Conservation (phyloP, 53 echinoderm and acorn worm genomes). For the Echinometra lucunter region DNA sequence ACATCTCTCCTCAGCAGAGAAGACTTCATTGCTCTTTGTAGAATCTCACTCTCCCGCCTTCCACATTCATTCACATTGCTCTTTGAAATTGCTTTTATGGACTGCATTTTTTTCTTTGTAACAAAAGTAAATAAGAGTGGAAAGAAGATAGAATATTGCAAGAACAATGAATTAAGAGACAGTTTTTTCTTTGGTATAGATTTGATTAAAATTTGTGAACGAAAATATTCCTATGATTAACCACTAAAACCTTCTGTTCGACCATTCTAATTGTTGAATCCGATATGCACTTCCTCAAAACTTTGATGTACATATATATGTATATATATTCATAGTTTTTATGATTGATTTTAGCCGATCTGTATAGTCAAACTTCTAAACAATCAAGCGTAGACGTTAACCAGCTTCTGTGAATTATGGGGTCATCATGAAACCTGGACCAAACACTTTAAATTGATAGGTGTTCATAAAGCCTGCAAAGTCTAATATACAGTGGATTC, state of each 20-base stretch:
- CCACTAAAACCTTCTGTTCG: background rate
- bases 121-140: background rate
- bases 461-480: background rate
- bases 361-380: background rate
- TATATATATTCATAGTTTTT: conserved; percentile 56
- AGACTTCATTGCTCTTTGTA: background rate
- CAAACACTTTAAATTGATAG: background rate
- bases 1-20: background rate
- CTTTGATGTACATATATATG: conserved; percentile 15
- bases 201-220: background rate
- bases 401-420: background rate
- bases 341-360: conserved; percentile 32
- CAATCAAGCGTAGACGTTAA: background rate
- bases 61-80: background rate
- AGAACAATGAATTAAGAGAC: background rate
- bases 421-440: background rate
- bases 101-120: background rate
- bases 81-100: background rate
- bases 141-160: background rate
- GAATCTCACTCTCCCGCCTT: background rate
- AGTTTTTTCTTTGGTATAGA: background rate
- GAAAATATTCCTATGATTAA: background rate
- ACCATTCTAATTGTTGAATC: background rate
- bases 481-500: background rate
- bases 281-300: conserved; percentile 10